Evolutionary conservation across 2,797 vertebrate genomes (phyloP).

Genomic region (Mormyrops attenuatus): DNA sequence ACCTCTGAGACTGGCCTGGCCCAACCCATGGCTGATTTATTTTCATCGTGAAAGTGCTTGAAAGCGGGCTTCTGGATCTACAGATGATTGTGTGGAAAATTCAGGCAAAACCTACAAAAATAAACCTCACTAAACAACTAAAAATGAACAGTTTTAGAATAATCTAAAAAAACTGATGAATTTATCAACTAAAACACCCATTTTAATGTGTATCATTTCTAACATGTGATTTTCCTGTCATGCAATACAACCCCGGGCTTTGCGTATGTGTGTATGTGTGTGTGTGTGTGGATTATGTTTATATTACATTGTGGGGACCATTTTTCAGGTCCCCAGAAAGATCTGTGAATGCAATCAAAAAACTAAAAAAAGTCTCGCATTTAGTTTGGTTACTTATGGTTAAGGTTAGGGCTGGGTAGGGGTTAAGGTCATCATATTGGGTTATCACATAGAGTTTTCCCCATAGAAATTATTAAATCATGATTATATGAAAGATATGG

Average conservation of each 20-base stretch:
- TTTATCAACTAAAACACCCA: background rate
- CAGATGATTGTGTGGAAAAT: constrained; percentile 4
- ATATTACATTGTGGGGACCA: background rate
- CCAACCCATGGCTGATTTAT: background rate
- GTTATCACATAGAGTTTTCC: too few species aligned
- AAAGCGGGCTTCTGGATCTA: background rate
- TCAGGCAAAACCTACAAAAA: background rate
- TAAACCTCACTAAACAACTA: background rate
- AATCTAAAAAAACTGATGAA: background rate
- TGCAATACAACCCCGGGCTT: background rate
- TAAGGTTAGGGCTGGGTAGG: background rate
- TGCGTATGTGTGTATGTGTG: background rate
- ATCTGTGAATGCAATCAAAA: background rate
- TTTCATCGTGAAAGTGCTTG: background rate
- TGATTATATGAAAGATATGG: background rate
- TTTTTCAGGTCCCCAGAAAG: background rate
- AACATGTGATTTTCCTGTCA: background rate
- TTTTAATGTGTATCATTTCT: background rate
- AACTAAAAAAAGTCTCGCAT: background rate
- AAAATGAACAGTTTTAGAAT: background rate
- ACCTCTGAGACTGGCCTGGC: background rate
- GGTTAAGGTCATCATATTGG: background rate
- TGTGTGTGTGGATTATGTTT: background rate
- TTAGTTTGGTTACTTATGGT: background rate
- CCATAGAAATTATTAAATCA: too few species aligned